Conservation (phyloP, 2,888 invertebrate species). For the Rhagium mordax region DNA sequence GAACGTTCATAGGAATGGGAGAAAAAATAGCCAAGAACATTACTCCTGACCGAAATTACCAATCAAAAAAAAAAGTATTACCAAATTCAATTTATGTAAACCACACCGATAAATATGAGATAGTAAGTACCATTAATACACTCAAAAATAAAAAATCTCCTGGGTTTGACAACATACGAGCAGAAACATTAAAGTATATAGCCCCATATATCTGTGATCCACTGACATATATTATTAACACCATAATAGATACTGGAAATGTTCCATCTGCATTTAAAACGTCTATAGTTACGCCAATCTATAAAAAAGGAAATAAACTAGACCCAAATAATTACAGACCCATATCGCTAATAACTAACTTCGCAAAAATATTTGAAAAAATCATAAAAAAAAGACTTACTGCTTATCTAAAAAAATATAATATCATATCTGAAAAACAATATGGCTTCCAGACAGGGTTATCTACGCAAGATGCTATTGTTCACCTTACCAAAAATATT, state of each 20-base stretch:
- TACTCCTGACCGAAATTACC: background rate
- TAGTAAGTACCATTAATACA: background rate
- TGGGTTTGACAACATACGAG: background rate
- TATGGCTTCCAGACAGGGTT: background rate
- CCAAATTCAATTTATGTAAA: background rate
- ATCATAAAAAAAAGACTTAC: background rate
- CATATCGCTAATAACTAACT: too few species aligned
- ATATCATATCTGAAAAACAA: background rate
- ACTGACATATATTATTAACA: background rate
- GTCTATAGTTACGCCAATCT: background rate
- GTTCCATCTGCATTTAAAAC: background rate
- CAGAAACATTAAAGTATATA: background rate
- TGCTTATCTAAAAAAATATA: background rate
- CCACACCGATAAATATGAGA: background rate
- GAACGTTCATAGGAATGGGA: background rate
- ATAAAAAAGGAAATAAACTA: background rate
- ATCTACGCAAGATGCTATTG: constrained; percentile 1
- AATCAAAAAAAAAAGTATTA: background rate
- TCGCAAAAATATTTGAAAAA: background rate
- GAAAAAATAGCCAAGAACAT: background rate
- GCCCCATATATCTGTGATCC: background rate
- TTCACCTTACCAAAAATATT: background rate
- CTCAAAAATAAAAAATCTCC: background rate
- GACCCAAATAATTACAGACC: background rate
- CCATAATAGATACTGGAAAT: background rate